Conservation (phyloP, 2,888 invertebrate genomes). For the Smittia aterrima region DNA sequence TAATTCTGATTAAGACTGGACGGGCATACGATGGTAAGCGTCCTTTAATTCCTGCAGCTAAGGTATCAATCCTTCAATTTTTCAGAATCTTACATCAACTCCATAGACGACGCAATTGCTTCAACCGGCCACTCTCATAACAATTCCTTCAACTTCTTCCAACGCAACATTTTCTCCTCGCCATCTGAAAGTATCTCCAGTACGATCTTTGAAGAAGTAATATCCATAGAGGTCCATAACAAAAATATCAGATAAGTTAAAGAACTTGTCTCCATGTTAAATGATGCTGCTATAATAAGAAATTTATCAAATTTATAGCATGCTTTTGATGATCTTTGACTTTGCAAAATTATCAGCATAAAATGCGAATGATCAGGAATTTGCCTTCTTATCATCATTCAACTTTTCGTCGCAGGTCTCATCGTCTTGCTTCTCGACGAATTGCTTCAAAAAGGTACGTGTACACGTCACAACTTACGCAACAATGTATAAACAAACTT, state of each 20-base stretch:
- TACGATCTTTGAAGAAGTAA: conserved; percentile 88
- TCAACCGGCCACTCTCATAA: conserved; percentile 72
- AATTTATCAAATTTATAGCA: too few relatives aligned
- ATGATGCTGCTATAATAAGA: conserved; percentile 67
- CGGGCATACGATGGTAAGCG: conserved; percentile 81
- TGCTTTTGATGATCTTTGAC: too few relatives aligned
- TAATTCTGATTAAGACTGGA: conserved; percentile 81
- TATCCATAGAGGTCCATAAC: conserved; percentile 90
- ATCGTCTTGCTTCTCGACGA: conserved; percentile 97
- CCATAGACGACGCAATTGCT: conserved; percentile 91
- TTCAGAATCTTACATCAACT: conserved; percentile 70
- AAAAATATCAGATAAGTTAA: conserved; percentile 88
- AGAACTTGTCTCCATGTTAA: conserved; percentile 80
- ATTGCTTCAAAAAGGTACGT: conserved; percentile 82
- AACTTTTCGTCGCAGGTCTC: conserved; percentile 96
- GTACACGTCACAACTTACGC: neutral
- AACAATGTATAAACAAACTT: neutral
- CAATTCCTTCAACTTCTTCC: conserved; percentile 87
- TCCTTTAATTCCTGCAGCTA: conserved; percentile 65
- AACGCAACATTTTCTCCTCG: conserved; percentile 97
- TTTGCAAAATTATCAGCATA: too few relatives aligned
- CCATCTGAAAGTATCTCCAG: conserved; percentile 81
- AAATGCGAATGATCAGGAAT: conserved; percentile 99
- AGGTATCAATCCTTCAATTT: conserved; percentile 59
- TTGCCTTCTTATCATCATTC: conserved; percentile 97